Evolutionary conservation across 2,888 invertebrate genomes (phyloP), one percentile per base, ranked within the genome.

Genomic region (Scrobipalpa costella): DNA sequence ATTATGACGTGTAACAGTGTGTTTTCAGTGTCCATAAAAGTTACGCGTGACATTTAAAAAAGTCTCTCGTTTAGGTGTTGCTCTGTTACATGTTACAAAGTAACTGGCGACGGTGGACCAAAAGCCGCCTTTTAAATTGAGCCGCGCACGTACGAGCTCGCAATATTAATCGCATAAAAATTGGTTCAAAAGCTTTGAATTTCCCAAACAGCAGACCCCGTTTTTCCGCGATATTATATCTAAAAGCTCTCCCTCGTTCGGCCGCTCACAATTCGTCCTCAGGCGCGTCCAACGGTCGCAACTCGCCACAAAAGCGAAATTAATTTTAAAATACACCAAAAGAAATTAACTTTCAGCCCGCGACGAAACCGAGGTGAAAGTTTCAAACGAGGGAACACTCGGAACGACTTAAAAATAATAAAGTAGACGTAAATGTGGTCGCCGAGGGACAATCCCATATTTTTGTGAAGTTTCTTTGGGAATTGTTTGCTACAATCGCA

Each of bases 301-400:
- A 21, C 84, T 85, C 81, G 83, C 83, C 79, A 86, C 88, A 89
- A 90, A 85, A 90, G 88, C 84, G 81, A 89, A 90, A 90, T 90
- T 89, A 89, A 90, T 88, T 90, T 90, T 85, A 89, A 89, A 90
- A 90, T 87, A 89, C 87, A 90, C 88, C 84, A 85, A 90, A 90
- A 90, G 89, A 91, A 89, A 90, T 91, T 90, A 90, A 90, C 90
- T 90, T 90, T 80, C 79, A 76, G 76, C 73, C 79, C 77, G 78
- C 76, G 80, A 79, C 79, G n/a, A 44, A 76, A 79, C 81, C 78
- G 74, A 81, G 82, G 88, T 83, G 83, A 84, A 89, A 88, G 80
- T 90, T 90, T 83, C 77, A 75, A 84, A 83, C 84, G 80, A 80
- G 84, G 82, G 81, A 83, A 81, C 83, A 83, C 83, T 86, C 80